phyloP scores from a whole-genome alignment of 2,888 invertebrate genomes.

The Archips xylosteana region DNA sequence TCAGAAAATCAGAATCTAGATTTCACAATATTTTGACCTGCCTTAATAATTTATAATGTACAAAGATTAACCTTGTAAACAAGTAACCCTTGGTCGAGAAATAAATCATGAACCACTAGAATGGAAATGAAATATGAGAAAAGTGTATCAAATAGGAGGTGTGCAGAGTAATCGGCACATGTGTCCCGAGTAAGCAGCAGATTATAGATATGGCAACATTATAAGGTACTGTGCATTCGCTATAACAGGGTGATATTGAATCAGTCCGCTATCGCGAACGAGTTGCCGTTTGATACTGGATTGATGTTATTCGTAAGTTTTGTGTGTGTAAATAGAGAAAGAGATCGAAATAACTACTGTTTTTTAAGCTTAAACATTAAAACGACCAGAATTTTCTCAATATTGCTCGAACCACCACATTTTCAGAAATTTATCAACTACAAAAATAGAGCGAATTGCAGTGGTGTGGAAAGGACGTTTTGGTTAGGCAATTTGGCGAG shows the following conservation, averaged over 20 bases:
- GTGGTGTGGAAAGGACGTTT: no score
- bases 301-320: no score
- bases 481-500: no score
- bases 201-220: slow-evolving; percentile 72
- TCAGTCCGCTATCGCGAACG: no score
- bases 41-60: neutral
- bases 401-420: no score
- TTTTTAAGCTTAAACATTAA: no score
- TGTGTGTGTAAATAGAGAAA: no score
- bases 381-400: no score
- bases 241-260: slow-evolving; percentile 24
- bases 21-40: neutral
- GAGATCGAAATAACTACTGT: no score
- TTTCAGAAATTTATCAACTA: no score
- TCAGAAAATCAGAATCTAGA: neutral
- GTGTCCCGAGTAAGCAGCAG: slow-evolving; percentile 53
- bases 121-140: slow-evolving; percentile 59
- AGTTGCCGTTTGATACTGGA: no score
- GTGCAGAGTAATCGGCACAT: slow-evolving; percentile 68
- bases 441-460: no score
- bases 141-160: slow-evolving; percentile 54
- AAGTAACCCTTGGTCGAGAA: slow-evolving; percentile 29
- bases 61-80: slow-evolving; percentile 28
- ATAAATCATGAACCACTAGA: slow-evolving; percentile 45
- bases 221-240: slow-evolving; percentile 25